phyloP scores from a whole-genome alignment of 2,888 invertebrate genomes.

The Altica lythri region DNA sequence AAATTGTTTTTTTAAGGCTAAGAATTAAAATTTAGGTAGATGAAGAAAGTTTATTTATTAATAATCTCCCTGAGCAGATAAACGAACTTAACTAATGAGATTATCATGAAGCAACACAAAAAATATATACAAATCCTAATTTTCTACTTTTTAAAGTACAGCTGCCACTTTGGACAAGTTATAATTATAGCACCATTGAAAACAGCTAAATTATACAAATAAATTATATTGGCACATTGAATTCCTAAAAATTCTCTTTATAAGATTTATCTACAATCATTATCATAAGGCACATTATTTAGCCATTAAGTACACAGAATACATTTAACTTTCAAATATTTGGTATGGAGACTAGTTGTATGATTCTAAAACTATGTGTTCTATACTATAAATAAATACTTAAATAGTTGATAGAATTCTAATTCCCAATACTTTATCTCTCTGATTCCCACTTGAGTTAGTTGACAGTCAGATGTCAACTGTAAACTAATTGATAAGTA shows the following conservation, averaged over 20 bases:
- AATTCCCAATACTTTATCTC: no score
- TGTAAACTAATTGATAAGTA: no score
- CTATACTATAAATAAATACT: no score
- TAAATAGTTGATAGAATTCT: no score
- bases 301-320: neutral
- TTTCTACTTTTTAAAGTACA: conserved; percentile 37
- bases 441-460: no score
- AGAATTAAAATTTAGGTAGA: no score
- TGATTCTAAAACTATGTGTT: neutral
- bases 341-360: conserved; percentile 15
- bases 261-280: neutral
- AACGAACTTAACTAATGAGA: conserved; percentile 32
- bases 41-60: no score
- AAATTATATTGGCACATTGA: conserved; percentile 41
- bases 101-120: conserved; percentile 30
- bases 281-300: conserved; percentile 25
- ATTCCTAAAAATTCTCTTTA: conserved; percentile 39
- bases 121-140: conserved; percentile 30
- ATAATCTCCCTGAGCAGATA: no score
- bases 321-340: neutral
- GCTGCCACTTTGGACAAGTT: conserved; percentile 39
- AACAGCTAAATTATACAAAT: conserved; percentile 37
- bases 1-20: no score
- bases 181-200: conserved; percentile 40
- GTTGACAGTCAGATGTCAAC: no score